A percentile compares a stretch with the other conserved stretches of the same genome.
Conservation (phyloP, 2,797 vertebrate species). For the Onychomys leucogaster region DNA sequence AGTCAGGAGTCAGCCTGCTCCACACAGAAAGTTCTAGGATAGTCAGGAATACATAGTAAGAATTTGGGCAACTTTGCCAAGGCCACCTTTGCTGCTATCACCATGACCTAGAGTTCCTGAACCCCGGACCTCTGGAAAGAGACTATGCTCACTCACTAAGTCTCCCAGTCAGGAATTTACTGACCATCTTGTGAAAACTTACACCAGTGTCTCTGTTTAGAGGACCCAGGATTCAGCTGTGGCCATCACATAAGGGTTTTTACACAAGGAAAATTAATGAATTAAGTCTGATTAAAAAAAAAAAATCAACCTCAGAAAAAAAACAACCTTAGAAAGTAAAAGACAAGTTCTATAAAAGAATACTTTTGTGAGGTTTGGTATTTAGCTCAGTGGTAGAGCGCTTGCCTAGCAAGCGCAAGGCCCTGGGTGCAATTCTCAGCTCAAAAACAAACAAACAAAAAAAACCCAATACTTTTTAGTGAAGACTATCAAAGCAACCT, state of each 20-base stretch:
- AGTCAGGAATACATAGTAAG: not conserved
- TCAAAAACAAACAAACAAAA: too few relatives aligned
- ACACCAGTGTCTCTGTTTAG: not conserved
- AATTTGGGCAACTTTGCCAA: not conserved
- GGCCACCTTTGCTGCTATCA: not conserved
- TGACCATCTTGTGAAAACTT: not conserved
- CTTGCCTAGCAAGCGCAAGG: too few relatives aligned
- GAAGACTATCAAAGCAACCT: constrained; percentile 46
- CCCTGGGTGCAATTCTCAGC: too few relatives aligned
- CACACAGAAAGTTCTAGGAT: not conserved
- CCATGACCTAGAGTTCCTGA: not conserved
- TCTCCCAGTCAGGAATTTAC: not conserved
- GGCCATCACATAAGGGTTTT: not conserved
- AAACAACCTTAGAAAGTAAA: constrained; percentile 48
- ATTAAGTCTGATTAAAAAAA: not conserved
- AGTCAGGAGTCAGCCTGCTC: not conserved
- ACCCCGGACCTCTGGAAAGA: not conserved
- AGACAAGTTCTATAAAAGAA: constrained; percentile 20
- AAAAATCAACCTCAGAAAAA: not conserved
- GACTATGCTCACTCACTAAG: not conserved
- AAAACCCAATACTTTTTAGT: constrained; percentile 34
- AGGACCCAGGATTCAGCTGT: not conserved
- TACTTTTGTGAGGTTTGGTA: too few relatives aligned
- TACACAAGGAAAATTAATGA: not conserved
- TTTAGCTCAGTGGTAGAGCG: too few relatives aligned